Base-by-base conservation (phyloP, 2,113 vertebrate species). In the Ceyx margarethae region DNA sequence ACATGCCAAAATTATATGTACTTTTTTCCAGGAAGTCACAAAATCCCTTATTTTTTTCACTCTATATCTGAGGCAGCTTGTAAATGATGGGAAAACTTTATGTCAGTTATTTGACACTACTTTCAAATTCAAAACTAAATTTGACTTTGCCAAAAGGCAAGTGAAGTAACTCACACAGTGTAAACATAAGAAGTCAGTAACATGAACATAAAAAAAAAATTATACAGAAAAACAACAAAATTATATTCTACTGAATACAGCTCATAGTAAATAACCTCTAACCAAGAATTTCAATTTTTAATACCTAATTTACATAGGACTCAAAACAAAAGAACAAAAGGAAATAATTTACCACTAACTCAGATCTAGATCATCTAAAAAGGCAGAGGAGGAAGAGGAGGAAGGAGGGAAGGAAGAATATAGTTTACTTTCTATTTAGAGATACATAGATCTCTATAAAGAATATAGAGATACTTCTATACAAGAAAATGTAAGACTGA, bases 301-400 rank as follows among this genome's bases (percentile, higher is more conserved):
- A n/a, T 33, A n/a, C 43, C 23, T 50, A 15, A 64, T 71, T 42
- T 69, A 69, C 40, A 57, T 5, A 66, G 1, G 15, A 80, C 22
- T 42, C 28, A 37, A 80, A 82, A 69, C 45, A 19, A 66, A 74
- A 71, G 25, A 19, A 2, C 11, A 58, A 66, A 50, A 28, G 2
- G 56, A 85, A 68, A 54, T 28, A 53, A 74, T 28, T 79, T 81
- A 16, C 8, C 3, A 16, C 5, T 67, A 16, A 28, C 19, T 69
- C 11, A 28, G 31, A 13, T 66, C n/a, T 61, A 25, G 28, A 58
- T 54, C 6, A 50, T 28, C 29, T 67, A 22, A 71, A 89, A 74
- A 69, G 1, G 13, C 13, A 74, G 6, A 35, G 8, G 9, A 29
- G 11, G 9, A 15, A 6, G 16, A 37, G 3, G 0, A 2, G 3